Base-by-base conservation (phyloP, 2,797 vertebrate genomes). In the Microctenopoma steveboyesi region DNA sequence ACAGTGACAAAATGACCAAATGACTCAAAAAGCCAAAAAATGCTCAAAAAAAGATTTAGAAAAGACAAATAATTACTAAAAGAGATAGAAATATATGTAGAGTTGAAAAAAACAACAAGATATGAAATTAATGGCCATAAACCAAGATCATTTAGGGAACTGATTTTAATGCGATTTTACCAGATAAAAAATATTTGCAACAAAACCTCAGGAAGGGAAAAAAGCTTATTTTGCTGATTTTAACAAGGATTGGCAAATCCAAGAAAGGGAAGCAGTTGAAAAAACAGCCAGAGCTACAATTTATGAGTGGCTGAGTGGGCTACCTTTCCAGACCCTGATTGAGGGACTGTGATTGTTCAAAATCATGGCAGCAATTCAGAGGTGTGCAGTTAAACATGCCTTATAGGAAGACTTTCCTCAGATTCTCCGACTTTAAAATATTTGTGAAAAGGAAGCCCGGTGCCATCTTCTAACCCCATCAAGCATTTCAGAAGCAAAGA, bases 301-400 rank as follows among this genome's bases (percentile, higher is more conserved):
- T 55, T 79, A 27, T 57, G 28, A 18, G 18, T 18, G 14, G 63
- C 52, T 18, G 66, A 18, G 28, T 18, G 25, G 42, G 30, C 49
- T 42, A 9, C 51, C 62, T 66, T 55, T 45, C 47, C 35, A 48
- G 11, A 51, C 5, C 9, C 39, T 42, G 68, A 64, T 11, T 60
- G 53, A 71, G 15, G 47, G 60, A 52, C 33, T 61, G 47, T 61
- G 50, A 64, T 51, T 68, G 46, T 52, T 53, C 42, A 63, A 70
- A 59, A 18, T 43, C 39, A 56, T 60, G 59, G 54, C 63, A 54
- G 59, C n/a, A 10, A 42, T 63, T 67, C 58, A 56, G 47, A 40
- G 7, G 43, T 40, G 37, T 30, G 28, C 22, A 51, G 62, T 39
- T 67, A 43, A 67, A 72, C 8, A 40, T 25, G 30, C 13, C 42